These are phyloP conservation scores for Oncorhynchus clarkii DNA, from an alignment of 2,113 vertebrate species.

Conservation along the genomic window DNA sequence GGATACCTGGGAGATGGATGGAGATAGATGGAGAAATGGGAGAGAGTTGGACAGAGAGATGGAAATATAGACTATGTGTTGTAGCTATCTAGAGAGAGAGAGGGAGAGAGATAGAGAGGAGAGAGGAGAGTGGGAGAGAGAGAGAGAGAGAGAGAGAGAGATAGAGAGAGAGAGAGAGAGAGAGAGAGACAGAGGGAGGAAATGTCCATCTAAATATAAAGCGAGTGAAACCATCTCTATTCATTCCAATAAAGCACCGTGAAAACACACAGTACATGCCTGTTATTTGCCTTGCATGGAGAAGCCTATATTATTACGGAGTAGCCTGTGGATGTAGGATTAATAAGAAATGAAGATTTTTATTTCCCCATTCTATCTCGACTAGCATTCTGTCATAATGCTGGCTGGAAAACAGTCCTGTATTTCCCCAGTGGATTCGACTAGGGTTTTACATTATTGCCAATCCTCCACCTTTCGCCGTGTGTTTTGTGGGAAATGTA, in stretches of 20 bases:
- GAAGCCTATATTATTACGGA: not conserved
- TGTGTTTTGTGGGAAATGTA: constrained; percentile 23
- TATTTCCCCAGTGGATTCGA: constrained; percentile 20
- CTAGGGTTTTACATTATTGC: constrained; percentile 5
- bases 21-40: not conserved
- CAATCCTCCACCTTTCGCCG: constrained; percentile 2
- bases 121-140: too few relatives aligned
- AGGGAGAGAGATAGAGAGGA: too few relatives aligned
- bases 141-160: too few relatives aligned
- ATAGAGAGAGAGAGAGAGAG: too few relatives aligned
- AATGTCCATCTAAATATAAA: not conserved
- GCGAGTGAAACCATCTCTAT: not conserved
- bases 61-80: too few relatives aligned
- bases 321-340: not conserved
- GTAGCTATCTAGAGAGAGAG: too few relatives aligned
- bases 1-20: not conserved
- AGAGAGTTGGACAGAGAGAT: too few relatives aligned
- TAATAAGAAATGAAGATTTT: constrained; percentile 3
- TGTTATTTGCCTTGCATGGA: constrained; percentile 5
- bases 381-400: not conserved
- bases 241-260: not conserved
- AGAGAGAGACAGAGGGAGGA: not conserved
- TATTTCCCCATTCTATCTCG: not conserved
- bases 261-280: not conserved
- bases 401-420: constrained; percentile 1